Evolutionary conservation across 23 tunicate species (phyloP).

Genomic region (Ascidia mentula): DNA sequence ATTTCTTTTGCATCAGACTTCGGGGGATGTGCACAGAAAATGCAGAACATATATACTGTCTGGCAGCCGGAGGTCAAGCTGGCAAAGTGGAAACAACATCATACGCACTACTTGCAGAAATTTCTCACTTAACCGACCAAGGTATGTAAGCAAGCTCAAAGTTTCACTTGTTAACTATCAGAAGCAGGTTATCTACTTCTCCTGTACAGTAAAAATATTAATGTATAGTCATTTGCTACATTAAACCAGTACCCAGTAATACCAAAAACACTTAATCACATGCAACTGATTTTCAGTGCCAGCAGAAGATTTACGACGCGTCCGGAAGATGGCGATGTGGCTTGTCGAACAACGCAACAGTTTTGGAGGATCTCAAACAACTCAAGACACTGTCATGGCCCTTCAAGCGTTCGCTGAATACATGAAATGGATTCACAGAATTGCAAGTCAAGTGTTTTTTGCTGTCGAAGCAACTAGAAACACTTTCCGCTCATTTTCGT

Average conservation of each 20-base stretch:
- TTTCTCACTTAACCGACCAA: not conserved
- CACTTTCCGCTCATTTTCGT: too few species aligned
- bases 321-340: conserved; percentile 27
- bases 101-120: conserved; percentile 11
- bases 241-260: too few species aligned
- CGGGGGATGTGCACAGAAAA: not conserved
- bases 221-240: too few species aligned
- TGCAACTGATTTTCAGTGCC: conserved; percentile 7
- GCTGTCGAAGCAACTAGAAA: too few species aligned
- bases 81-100: conserved; percentile 15
- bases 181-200: too few species aligned
- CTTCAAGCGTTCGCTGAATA: conserved; percentile 31
- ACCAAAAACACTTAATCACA: too few species aligned
- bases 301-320: not conserved
- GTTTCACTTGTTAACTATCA: too few species aligned
- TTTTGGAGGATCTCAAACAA: conserved; percentile 19
- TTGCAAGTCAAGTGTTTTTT: too few species aligned
- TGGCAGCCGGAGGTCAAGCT: not conserved
- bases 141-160: too few species aligned
- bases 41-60: not conserved
- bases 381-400: conserved; percentile 34
- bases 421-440: conserved; percentile 16
- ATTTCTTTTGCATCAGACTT: not conserved
- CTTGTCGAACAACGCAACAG: conserved; percentile 24
- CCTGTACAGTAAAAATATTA: too few species aligned